phyloP scores from a whole-genome alignment of 2,113 vertebrate species.

The Sclerurus mexicanus region DNA sequence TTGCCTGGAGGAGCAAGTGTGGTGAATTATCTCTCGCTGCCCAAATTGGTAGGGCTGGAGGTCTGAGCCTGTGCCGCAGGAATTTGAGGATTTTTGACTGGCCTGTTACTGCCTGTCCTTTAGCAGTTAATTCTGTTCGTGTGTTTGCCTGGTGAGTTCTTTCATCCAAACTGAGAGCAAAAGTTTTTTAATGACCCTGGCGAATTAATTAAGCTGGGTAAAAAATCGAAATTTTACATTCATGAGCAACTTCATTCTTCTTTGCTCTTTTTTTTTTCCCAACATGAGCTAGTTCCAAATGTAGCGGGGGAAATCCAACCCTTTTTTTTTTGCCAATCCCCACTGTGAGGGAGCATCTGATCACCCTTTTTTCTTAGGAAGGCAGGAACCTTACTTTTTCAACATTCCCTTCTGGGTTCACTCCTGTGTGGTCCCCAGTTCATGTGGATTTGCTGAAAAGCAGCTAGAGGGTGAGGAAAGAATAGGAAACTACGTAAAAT shows the following conservation, averaged over 20 bases:
- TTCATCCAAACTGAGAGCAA: not conserved
- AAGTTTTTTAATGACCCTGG: not conserved
- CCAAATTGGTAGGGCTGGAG: not conserved
- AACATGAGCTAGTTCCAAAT: not conserved
- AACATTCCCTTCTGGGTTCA: not conserved
- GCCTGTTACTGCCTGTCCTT: not conserved
- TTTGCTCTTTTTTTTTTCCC: not conserved
- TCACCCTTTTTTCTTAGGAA: not conserved
- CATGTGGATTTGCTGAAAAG: not conserved
- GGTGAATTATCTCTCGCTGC: not conserved
- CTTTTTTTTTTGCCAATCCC: not conserved
- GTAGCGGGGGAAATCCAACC: not conserved
- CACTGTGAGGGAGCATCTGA: fast-evolving
- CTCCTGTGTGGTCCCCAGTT: not conserved
- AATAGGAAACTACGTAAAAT: not conserved
- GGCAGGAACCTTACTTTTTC: not conserved
- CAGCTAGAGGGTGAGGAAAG: not conserved
- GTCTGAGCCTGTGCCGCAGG: not conserved
- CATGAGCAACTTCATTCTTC: not conserved
- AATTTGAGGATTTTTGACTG: not conserved
- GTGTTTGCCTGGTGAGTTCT: not conserved
- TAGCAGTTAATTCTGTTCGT: not conserved
- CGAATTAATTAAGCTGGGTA: not conserved
- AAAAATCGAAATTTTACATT: not conserved
- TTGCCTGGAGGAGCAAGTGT: not conserved